These are phyloP conservation scores for Oeneis ivallda DNA, from an alignment of 2,888 invertebrate species.

Conservation along the genomic window DNA sequence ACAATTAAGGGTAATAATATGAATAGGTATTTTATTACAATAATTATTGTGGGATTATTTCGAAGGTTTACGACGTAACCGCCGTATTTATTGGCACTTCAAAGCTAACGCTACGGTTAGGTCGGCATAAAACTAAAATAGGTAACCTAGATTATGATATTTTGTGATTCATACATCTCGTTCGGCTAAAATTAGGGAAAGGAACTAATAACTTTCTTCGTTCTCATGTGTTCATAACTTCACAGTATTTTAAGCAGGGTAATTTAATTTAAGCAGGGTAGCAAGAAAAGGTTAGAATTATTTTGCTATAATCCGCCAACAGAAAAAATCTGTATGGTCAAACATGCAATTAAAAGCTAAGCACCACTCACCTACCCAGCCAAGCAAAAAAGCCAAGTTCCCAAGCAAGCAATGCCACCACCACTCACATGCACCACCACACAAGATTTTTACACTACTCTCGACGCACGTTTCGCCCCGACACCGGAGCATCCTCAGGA, in stretches of 20 bases:
- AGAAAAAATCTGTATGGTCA: too few species aligned
- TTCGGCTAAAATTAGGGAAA: constrained; percentile 7
- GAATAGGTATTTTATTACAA: not conserved
- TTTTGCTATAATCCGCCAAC: too few species aligned
- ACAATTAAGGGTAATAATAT: not conserved
- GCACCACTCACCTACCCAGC: too few species aligned
- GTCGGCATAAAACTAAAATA: constrained; percentile 12
- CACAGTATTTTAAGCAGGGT: not conserved
- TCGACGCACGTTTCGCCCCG: too few species aligned
- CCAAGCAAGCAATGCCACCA: too few species aligned
- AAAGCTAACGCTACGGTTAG: constrained; percentile 12
- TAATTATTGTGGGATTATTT: constrained; percentile 7
- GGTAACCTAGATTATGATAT: constrained; percentile 15
- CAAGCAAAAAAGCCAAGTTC: too few species aligned
- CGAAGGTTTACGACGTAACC: constrained; percentile 7
- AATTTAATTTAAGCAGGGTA: too few species aligned
- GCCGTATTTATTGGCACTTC: constrained; percentile 13
- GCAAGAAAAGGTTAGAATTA: too few species aligned
- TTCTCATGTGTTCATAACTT: not conserved
- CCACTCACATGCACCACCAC: too few species aligned
- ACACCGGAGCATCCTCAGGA: too few species aligned
- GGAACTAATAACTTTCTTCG: not conserved
- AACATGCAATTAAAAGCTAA: too few species aligned
- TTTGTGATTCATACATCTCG: constrained; percentile 17
- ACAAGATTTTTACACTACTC: too few species aligned